A percentile compares a stretch with the other conserved stretches of the same genome.
phyloP scores from a whole-genome alignment of 2,888 invertebrate species.

The Eupelmus urozonus region DNA sequence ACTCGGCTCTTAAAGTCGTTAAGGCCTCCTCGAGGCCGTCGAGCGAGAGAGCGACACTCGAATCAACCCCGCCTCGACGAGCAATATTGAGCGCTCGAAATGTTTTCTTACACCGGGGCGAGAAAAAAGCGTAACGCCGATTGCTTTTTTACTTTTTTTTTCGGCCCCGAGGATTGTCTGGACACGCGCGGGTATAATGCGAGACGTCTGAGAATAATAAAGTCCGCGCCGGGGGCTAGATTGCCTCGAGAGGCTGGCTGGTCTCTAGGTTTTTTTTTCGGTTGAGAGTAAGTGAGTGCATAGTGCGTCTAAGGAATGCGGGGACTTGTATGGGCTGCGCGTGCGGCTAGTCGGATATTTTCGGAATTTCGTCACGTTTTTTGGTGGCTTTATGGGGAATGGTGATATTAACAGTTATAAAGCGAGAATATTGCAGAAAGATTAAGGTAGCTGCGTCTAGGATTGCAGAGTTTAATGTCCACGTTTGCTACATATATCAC shows the following conservation, averaged over 20 bases:
- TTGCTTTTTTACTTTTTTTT: conserved; percentile 28
- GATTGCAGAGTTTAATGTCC: too few species aligned
- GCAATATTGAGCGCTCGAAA: conserved; percentile 46
- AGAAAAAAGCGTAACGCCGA: conserved; percentile 21
- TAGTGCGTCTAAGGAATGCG: conserved; percentile 4
- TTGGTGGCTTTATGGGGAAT: background rate
- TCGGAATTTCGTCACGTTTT: conserved; percentile 22
- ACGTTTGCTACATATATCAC: too few species aligned
- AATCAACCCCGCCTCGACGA: too few species aligned
- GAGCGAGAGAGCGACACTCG: background rate
- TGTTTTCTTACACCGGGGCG: conserved; percentile 28
- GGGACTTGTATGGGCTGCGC: conserved; percentile 6
- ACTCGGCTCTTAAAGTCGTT: conserved; percentile 55
- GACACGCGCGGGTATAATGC: conserved; percentile 25
- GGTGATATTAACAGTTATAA: too few species aligned
- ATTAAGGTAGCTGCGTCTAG: too few species aligned
- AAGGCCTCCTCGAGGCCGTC: conserved; percentile 39
- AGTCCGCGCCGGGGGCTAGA: conserved; percentile 5
- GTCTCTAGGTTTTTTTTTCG: background rate
- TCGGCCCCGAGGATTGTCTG: conserved; percentile 38
- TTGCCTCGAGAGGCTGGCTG: conserved; percentile 6
- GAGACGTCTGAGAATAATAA: conserved; percentile 35
- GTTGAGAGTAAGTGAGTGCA: too few species aligned
- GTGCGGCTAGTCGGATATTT: conserved; percentile 17
- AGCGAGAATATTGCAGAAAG: too few species aligned